phyloP scores from a whole-genome alignment of 1,140 invertebrate species.

The Daktulosphaira vitifoliae region DNA sequence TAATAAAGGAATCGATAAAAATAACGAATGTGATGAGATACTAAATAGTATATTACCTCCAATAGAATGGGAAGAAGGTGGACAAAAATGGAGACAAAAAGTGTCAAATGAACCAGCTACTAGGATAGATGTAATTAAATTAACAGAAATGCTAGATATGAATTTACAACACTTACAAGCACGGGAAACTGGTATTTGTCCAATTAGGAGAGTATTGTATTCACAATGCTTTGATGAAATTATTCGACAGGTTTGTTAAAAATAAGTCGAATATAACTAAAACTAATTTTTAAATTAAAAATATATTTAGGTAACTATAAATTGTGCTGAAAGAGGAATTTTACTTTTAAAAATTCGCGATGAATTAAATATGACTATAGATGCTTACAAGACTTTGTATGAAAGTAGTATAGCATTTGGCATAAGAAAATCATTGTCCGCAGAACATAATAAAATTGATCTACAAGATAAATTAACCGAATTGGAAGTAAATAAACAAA shows the following conservation, averaged over 20 bases:
- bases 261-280: no score
- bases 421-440: conserved; percentile 86
- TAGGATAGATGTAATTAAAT: conserved; percentile 83
- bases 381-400: conserved; percentile 88
- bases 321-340: conserved; percentile 93
- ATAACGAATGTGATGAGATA: conserved; percentile 80
- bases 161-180: conserved; percentile 84
- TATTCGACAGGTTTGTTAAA: conserved; percentile 35
- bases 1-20: conserved; percentile 48
- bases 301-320: conserved; percentile 47
- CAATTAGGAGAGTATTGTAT: conserved; percentile 85
- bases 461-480: conserved; percentile 53
- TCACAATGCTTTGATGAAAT: conserved; percentile 89
- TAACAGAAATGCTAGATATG: conserved; percentile 91
- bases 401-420: conserved; percentile 97
- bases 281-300: background rate
- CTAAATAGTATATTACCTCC: conserved; percentile 92
- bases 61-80: conserved; percentile 87
- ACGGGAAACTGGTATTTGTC: conserved; percentile 93
- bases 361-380: conserved; percentile 91
- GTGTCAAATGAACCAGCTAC: conserved; percentile 93
- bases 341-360: conserved; percentile 84
- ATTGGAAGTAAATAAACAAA: conserved; percentile 59
- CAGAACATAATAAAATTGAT: conserved; percentile 62
- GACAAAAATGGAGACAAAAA: conserved; percentile 74